phyloP scores from a whole-genome alignment of 2,797 vertebrate genomes.

The Tamandua tetradactyla region DNA sequence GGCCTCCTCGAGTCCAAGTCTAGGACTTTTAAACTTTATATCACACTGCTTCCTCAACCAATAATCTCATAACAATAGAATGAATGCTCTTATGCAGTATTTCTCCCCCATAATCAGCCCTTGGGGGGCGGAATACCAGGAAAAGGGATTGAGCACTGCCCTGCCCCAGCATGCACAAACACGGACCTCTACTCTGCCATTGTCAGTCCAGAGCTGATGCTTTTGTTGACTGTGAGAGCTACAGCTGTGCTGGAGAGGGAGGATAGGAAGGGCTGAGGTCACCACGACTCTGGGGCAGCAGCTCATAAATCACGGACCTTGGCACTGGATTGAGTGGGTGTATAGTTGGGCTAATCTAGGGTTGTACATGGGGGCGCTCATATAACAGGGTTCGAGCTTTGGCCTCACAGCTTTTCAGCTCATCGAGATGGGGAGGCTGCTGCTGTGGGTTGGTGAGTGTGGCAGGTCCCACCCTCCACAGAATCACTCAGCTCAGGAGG shows the following conservation, averaged over 20 bases:
- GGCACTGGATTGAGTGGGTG: neutral
- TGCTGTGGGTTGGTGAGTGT: slow-evolving; percentile 74
- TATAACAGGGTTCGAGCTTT: neutral
- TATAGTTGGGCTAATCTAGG: neutral
- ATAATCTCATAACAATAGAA: neutral
- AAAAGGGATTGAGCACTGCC: neutral
- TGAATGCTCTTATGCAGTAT: neutral
- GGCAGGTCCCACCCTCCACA: neutral
- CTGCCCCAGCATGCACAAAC: neutral
- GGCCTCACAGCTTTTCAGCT: neutral
- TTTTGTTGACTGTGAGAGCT: slow-evolving; percentile 14
- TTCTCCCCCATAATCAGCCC: neutral
- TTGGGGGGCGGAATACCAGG: neutral
- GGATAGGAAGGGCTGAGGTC: neutral
- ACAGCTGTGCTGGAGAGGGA: neutral
- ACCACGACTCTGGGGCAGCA: slow-evolving; percentile 2
- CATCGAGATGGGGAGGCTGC: slow-evolving; percentile 56
- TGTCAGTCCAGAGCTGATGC: neutral
- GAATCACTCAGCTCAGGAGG: neutral
- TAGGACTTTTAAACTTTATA: neutral
- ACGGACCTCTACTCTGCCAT: neutral
- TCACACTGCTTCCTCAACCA: neutral
- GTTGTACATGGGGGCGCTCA: neutral
- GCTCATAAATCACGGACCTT: neutral
- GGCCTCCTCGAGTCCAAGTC: neutral